Conservation (phyloP, 2,888 invertebrate species). For the Galeopsomyia nigrocyanea region DNA sequence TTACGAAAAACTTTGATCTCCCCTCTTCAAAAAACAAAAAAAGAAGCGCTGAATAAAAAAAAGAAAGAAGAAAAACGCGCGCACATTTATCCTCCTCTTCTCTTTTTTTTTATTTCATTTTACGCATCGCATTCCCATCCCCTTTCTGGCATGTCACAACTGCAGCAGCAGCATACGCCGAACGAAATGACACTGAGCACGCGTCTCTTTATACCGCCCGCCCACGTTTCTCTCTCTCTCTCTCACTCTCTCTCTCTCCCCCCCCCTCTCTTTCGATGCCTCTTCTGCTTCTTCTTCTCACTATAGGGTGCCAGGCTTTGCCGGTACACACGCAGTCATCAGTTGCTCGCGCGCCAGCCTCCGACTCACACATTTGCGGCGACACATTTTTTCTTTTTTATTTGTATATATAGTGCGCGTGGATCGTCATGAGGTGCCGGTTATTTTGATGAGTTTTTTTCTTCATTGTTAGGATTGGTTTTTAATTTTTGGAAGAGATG, state of each 20-base stretch:
- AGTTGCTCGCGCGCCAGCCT: constrained; percentile 23
- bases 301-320: neutral
- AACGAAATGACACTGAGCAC: constrained; percentile 12
- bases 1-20: too few relatives aligned
- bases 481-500: too few relatives aligned
- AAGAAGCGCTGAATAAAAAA: too few relatives aligned
- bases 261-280: constrained; percentile 36
- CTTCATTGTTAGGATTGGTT: too few relatives aligned
- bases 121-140: neutral
- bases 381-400: too few relatives aligned
- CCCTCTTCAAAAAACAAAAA: too few relatives aligned
- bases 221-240: constrained; percentile 41
- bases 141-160: constrained; percentile 19
- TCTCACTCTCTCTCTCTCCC: constrained; percentile 47
- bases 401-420: neutral
- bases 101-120: too few relatives aligned
- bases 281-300: constrained; percentile 23
- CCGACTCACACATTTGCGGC: neutral
- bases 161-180: constrained; percentile 4
- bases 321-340: neutral
- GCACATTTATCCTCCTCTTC: neutral
- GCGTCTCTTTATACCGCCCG: constrained; percentile 45
- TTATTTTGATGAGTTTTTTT: neutral
- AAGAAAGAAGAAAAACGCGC: too few relatives aligned
- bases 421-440: neutral